Conservation (phyloP, 2,113 vertebrate genomes). For the Centrocercus urophasianus region DNA sequence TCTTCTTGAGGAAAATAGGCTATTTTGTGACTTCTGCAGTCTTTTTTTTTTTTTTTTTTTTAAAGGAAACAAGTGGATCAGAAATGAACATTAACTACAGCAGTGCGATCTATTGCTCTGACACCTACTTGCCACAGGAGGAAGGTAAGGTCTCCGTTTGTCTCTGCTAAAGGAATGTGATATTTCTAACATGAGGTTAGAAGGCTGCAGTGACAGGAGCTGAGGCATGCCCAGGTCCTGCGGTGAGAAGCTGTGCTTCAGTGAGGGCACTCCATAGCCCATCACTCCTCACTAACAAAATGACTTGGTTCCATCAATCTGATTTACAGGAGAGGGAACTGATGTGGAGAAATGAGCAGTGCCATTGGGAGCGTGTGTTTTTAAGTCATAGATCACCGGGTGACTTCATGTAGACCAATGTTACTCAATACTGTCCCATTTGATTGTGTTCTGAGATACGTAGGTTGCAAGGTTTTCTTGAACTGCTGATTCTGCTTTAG, state of each 20-base stretch:
- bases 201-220: not conserved
- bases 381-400: not conserved
- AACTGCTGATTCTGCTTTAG: not conserved
- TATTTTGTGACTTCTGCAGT: not conserved
- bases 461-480: not conserved
- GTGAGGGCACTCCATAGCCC: not conserved
- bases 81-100: not conserved
- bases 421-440: not conserved
- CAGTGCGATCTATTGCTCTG: not conserved
- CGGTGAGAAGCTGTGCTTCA: not conserved
- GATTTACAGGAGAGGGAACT: not conserved
- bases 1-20: not conserved
- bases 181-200: not conserved
- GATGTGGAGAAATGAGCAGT: not conserved
- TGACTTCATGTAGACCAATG: not conserved
- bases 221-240: not conserved
- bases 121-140: not conserved
- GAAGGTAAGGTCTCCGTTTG: not conserved
- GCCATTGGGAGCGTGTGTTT: not conserved
- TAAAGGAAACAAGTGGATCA: not conserved
- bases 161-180: not conserved
- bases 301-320: not conserved
- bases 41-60: not conserved
- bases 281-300: accelerated
- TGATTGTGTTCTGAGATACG: not conserved